Base-by-base conservation (phyloP, 2,797 vertebrate genomes). In the Schizothorax lantsangensis region DNA sequence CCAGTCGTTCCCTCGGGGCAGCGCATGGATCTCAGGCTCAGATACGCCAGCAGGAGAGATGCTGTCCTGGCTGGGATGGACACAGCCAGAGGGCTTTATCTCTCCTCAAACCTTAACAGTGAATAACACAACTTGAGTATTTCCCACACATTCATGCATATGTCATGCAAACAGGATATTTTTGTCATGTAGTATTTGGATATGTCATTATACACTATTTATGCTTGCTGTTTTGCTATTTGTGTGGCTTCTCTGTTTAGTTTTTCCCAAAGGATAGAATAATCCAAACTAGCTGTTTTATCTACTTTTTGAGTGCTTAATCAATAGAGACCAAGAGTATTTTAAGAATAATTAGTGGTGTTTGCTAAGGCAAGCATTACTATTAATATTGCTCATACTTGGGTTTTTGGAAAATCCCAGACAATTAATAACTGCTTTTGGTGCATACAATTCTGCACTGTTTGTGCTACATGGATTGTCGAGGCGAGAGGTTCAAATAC, bases 1-100 rank as follows among this genome's bases (percentile, higher is more conserved):
- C 90, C 68, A 23, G 75, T 26, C 83, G 83, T 45, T 85, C 88
- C 89, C 94, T 90, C 88, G 1, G 26, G 92, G 91, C 91, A 92
- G 84, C 81, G 87, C 86, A 86, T 52, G 88, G 85, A 87, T 90
- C 87, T 21, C 7, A 84, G 89, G 81, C 79, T 69, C 85, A 89
- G 90, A 92, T 88, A 84, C 86, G 81, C 47, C 77, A 83, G 64
- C 78, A 40, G 57, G 59, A 80, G 59, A 86, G 66, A 79, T 52
- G 47, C 69, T 71, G 54, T 17, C 19, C 66, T 30, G n/a, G 43
- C 23, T 45, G 17, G 26, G 83, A 85, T 71, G 40, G 52, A 83
- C 69, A 62, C 47, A 79, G 74, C 62, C 62, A 75, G 68, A 71
- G 43, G 74, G n/a, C 71, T 47, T 69, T 30, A 80, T 86, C 47